Evolutionary conservation across 2,888 invertebrate genomes (phyloP), one percentile per base, ranked within the genome.

Genomic region (Drosophila imparisetae): DNA sequence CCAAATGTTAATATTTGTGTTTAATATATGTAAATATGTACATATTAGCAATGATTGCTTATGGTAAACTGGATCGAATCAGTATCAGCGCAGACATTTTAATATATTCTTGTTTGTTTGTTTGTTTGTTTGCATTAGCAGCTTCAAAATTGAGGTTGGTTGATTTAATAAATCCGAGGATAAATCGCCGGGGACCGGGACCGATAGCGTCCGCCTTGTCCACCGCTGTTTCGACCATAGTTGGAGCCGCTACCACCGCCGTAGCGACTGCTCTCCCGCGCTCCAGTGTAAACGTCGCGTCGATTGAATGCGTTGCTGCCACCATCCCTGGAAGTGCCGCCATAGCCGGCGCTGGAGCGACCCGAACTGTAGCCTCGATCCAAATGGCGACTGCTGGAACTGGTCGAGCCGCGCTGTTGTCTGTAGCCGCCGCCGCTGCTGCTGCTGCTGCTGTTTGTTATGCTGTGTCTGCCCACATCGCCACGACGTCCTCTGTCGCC

Each of bases 401-500:
- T 86, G 38, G 91, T 83, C 74, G 94, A 93, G 70, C 94, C 93
- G 72, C 94, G 94, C 72, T 94, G 94, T 60, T 87, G 93, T 90
- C 93, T 79, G 75, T 94, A 94, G 27, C 94, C 93, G 50, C 92
- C 76, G 90, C 92, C 79, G 90, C 92, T 66, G 38, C 92, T 69
- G 50, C 92, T 80, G 90, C 92, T 68, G 40, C 92, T 69, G 49
- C 93, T 92, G 78, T 91, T 90, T 72, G 84, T 79, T 21, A 93
- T 92, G 59, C 94, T 93, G 79, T 95, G 94, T 78, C 95, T 94
- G 67, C 93, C 92, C 73, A 93, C 92, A 66, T 94, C 94, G 57
- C 94, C 93, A 90, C 92, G 69, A 91, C 94, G 93, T 57, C 94
- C 93, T 64, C 94, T 92, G 76, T 93, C 92, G 30, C 94, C 92